phyloP scores from a whole-genome alignment of 2,113 vertebrate genomes.

The Erythrolamprus reginae region DNA sequence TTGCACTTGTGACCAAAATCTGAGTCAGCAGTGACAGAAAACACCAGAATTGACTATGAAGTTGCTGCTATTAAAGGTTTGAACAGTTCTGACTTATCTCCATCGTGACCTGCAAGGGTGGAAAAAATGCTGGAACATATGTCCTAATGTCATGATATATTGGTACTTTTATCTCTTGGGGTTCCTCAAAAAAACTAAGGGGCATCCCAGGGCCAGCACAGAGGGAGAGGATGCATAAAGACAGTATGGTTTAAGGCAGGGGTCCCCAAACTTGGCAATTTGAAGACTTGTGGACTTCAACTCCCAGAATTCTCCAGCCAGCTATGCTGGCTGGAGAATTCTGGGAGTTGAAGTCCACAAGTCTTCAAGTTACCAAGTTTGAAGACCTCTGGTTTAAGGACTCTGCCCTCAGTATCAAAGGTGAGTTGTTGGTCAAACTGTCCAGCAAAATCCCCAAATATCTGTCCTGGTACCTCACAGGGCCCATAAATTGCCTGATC shows the following conservation, averaged over 20 bases:
- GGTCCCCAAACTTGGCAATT: too few species aligned
- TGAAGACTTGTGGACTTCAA: too few species aligned
- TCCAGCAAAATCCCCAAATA: background rate
- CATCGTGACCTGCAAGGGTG: background rate
- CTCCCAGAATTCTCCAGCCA: too few species aligned
- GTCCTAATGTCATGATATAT: background rate
- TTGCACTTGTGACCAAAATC: slow-evolving; percentile 13
- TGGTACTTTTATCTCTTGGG: background rate
- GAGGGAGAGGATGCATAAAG: background rate
- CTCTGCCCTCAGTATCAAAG: background rate
- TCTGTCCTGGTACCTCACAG: background rate
- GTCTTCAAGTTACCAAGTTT: too few species aligned
- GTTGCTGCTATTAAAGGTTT: background rate
- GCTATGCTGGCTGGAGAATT: too few species aligned
- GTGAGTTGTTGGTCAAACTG: background rate
- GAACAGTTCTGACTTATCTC: background rate
- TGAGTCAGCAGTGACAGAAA: background rate
- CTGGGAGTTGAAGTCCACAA: too few species aligned
- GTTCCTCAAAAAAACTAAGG: background rate
- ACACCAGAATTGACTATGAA: background rate
- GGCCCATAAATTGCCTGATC: background rate
- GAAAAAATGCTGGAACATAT: background rate
- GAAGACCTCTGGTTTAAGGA: too few species aligned
- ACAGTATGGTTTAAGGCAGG: background rate
- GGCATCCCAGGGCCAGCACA: background rate